Evolutionary conservation across 2,888 invertebrate species (phyloP).

Genomic region (Escarpia spicata): DNA sequence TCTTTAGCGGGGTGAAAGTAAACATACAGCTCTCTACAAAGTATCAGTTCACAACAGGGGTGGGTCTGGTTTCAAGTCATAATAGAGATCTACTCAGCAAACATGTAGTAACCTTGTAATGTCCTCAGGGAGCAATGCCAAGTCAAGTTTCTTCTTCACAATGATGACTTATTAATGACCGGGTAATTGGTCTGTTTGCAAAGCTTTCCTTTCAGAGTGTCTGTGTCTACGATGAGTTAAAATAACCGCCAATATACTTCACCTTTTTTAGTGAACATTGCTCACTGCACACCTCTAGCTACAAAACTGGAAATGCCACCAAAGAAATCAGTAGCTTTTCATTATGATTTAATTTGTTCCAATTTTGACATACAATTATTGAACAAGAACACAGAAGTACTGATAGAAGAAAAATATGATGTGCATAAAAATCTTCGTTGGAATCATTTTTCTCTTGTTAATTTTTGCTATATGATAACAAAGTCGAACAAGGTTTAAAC

Average conservation of each 20-base stretch:
- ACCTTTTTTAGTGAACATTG: not conserved
- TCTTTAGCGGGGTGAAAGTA: conserved; percentile 12
- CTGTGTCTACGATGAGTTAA: not conserved
- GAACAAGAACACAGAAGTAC: not conserved
- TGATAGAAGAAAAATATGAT: not conserved
- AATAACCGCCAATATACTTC: not conserved
- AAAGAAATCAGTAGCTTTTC: not conserved
- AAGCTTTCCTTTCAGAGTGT: not conserved
- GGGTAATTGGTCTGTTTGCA: conserved; percentile 8
- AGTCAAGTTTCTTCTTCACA: not conserved
- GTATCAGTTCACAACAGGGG: conserved; percentile 6
- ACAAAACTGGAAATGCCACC: not conserved
- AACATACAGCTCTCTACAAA: conserved; percentile 13
- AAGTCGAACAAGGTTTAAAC: not conserved
- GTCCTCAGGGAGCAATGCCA: not conserved
- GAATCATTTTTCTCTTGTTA: not conserved
- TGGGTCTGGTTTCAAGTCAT: conserved; percentile 10
- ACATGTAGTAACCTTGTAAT: conserved; percentile 1
- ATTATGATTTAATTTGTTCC: not conserved
- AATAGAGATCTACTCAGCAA: conserved; percentile 3
- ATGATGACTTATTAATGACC: not conserved
- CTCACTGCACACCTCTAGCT: not conserved
- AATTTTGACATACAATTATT: not conserved
- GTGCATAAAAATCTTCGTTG: not conserved
- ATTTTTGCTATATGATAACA: not conserved